Base-by-base conservation (phyloP, 2,113 vertebrate species). In the Camelus dromedarius region DNA sequence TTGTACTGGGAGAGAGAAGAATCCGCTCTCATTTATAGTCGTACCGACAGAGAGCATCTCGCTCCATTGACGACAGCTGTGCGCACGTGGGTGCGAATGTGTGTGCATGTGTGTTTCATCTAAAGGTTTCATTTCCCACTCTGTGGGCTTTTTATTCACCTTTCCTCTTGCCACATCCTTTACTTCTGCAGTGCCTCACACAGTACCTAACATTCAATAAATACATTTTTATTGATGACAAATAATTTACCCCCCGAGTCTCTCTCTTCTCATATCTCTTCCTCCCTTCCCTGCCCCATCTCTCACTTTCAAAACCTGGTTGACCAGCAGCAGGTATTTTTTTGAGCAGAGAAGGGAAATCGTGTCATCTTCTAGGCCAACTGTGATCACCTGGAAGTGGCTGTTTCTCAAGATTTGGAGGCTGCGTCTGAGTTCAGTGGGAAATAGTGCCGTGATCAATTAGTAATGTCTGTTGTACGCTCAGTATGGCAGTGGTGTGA, bases 391-490 rank as follows among this genome's bases (percentile, higher is more conserved):
- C 80, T 58, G 20, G 58, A 52, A 70, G 54, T 92, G 42, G 18
- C 48, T 89, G 15, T 93, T 58, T 48, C 84, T 69, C 91, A 95
- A n/a, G 52, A 42, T 70, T 73, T 76, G 54, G 30, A 76, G 60
- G 52, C 11, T 75, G 24, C 30, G 52, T 67, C 69, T 66, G 30
- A 93, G 22, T 67, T 83, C 42, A 60, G 24, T 92, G n/a, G 42
- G 24, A 93, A 75, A 42, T 12, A 75, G 48, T 69, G 12, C 92
- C 86, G 32, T 35, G 62, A 92, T 86, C 89, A n/a, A 42, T 77
- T 72, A 89, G 32, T 88, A 19, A 81, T 91, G 67, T 79, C 88
- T 96, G 80, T 80, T 75, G 6, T 64, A 46, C 64, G 67, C 54
- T 60, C 50, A n/a, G 22, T 11, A 26, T 13, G 3, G 42, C 84